Conservation (phyloP, 1,140 invertebrate genomes). For the Adoxophyes honmai region DNA sequence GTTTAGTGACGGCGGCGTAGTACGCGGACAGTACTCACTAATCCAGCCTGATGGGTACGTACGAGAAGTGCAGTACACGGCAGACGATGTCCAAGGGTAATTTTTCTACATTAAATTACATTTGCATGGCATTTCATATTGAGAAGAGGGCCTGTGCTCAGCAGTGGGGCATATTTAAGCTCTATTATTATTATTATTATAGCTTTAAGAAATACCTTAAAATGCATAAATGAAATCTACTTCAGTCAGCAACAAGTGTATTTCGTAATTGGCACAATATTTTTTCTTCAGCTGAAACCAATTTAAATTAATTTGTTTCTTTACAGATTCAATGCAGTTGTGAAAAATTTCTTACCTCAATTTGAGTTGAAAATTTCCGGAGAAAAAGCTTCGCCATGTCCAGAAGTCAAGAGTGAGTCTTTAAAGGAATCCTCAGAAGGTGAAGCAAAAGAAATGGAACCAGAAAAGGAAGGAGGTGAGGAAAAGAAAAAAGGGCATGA, state of each 20-base stretch:
- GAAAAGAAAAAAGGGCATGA: background rate
- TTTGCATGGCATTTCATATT: no score
- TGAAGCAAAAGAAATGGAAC: background rate
- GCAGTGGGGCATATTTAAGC: no score
- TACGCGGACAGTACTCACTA: slow-evolving; percentile 79
- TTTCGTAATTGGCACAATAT: no score
- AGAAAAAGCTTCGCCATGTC: slow-evolving; percentile 32
- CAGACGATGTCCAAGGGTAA: slow-evolving; percentile 82
- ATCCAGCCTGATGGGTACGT: slow-evolving; percentile 82
- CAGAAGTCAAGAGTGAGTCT: slow-evolving; percentile 40
- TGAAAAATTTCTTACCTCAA: slow-evolving; percentile 51
- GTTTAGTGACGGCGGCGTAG: slow-evolving; percentile 78
- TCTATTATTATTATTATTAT: no score
- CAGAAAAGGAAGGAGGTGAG: background rate
- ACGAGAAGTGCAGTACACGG: slow-evolving; percentile 84
- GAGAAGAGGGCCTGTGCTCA: no score
- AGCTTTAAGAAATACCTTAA: no score
- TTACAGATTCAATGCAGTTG: slow-evolving; percentile 60
- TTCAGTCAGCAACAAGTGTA: no score
- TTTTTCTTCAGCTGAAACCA: no score
- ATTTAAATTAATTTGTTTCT: slow-evolving; percentile 4
- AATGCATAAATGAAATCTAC: no score
- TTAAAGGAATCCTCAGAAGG: slow-evolving; percentile 22
- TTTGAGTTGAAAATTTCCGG: slow-evolving; percentile 23
- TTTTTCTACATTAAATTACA: background rate